Evolutionary conservation across 1,140 invertebrate genomes (phyloP).

Genomic region (Drosophila hydei): DNA sequence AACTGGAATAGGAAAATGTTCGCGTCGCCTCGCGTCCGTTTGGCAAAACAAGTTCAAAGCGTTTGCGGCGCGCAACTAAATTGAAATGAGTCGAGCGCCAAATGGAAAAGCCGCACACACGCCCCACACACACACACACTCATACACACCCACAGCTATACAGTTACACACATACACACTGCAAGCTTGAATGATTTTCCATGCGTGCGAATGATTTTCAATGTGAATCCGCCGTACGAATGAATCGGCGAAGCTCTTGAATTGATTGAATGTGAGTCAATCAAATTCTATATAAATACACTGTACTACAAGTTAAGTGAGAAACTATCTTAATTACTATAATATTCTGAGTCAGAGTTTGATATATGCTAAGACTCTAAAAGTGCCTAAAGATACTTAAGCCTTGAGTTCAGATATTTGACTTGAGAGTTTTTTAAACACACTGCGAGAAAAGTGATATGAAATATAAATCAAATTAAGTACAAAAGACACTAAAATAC

Average conservation of each 20-base stretch:
- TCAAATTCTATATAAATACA: conserved; percentile 27
- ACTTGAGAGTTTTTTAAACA: no score
- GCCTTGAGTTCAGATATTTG: no score
- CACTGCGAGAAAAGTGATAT: no score
- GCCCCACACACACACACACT: conserved; percentile 13
- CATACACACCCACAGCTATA: conserved; percentile 36
- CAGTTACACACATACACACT: conserved; percentile 36
- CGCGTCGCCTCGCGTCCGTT: conserved; percentile 52
- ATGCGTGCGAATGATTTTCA: conserved; percentile 72
- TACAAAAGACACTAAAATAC: no score
- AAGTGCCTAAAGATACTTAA: no score
- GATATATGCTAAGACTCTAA: background rate
- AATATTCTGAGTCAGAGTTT: no score
- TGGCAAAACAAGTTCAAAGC: conserved; percentile 76
- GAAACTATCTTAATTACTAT: no score
- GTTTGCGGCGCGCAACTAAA: conserved; percentile 80
- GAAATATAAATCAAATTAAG: background rate
- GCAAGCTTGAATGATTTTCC: conserved; percentile 77
- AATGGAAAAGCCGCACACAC: conserved; percentile 68
- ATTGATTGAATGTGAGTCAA: conserved; percentile 54
- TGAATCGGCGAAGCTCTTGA: conserved; percentile 46
- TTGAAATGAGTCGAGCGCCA: conserved; percentile 71
- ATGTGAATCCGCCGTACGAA: conserved; percentile 42
- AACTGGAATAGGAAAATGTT: conserved; percentile 20
- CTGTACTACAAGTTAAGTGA: conserved; percentile 13